Conservation (phyloP, 1,140 invertebrate genomes). For the fruit fly (Drosophila melanogaster) region DNA sequence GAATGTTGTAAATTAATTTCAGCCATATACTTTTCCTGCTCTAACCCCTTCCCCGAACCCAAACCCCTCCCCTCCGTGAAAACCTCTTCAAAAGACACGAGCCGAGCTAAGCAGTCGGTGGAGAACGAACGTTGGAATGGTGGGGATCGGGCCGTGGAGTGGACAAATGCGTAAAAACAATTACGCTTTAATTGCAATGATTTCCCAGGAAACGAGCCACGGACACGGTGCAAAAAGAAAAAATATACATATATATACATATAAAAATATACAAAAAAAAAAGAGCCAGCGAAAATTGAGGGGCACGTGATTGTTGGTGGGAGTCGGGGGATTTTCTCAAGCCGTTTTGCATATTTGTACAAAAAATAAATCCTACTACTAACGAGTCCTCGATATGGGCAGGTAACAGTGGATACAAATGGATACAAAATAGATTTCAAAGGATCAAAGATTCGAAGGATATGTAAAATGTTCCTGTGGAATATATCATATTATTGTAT, state of each 20-base stretch:
- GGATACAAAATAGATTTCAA: not conserved
- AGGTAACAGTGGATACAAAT: constrained; percentile 11
- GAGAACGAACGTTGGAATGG: constrained; percentile 7
- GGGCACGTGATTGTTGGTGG: constrained; percentile 8
- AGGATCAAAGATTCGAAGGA: not conserved
- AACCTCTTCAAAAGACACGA: constrained; percentile 59
- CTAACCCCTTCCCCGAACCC: no score
- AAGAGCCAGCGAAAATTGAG: constrained; percentile 36
- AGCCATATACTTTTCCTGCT: not conserved
- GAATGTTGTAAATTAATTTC: constrained; percentile 77
- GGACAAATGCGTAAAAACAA: constrained; percentile 77
- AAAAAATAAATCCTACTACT: constrained; percentile 14
- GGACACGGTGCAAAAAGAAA: not conserved
- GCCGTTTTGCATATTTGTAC: constrained; percentile 17
- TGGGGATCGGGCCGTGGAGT: constrained; percentile 15
- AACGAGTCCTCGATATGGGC: not conserved
- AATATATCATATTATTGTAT: no score
- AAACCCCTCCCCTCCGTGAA: no score
- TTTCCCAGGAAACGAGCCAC: constrained; percentile 54
- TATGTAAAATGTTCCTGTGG: no score
- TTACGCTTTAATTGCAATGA: constrained; percentile 79
- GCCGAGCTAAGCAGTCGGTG: constrained; percentile 56
- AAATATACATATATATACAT: no score
- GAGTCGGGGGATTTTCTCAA: not conserved
- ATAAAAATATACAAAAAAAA: not conserved